Evolutionary conservation across 2,797 vertebrate species (phyloP).

Genomic region (Rhinogobio ventralis): DNA sequence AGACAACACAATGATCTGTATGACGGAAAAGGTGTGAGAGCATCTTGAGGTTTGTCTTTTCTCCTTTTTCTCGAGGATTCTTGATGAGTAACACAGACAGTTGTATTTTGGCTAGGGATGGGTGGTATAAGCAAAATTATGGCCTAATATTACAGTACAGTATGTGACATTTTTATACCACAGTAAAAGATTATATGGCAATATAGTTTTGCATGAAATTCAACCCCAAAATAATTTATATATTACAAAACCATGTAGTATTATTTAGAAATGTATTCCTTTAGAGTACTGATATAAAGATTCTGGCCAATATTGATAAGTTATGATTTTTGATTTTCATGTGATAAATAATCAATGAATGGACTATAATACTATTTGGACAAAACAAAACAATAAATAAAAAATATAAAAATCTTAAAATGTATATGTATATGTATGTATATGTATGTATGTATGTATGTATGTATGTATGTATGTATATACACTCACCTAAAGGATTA

Average conservation of each 20-base stretch:
- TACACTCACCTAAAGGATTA: too few species aligned
- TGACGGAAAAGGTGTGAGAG: slow-evolving; percentile 69
- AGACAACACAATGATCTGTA: slow-evolving; percentile 75
- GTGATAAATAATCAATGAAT: not conserved
- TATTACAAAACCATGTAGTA: not conserved
- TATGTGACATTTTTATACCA: not conserved
- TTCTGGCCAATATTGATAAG: not conserved
- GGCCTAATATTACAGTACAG: slow-evolving; percentile 4
- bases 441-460: too few species aligned
- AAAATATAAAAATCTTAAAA: too few species aligned
- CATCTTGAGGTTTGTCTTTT: slow-evolving; percentile 48
- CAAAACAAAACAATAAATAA: not conserved
- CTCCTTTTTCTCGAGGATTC: slow-evolving; percentile 71
- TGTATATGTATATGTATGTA: too few species aligned
- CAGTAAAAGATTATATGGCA: not conserved
- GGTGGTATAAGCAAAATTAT: not conserved
- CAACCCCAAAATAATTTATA: not conserved
- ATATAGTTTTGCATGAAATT: not conserved
- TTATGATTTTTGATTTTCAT: not conserved
- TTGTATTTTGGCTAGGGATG: slow-evolving; percentile 72
- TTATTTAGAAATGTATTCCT: not conserved
- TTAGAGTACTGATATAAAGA: not conserved
- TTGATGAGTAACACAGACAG: slow-evolving; percentile 56
- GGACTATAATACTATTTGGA: not conserved
- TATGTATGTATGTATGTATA: too few species aligned